Percentiles rank a stretch among this genome's conserved stretches.
These are phyloP conservation scores for Chloroceryle inda DNA, from an alignment of 2,797 vertebrate genomes.

Conservation along the genomic window DNA sequence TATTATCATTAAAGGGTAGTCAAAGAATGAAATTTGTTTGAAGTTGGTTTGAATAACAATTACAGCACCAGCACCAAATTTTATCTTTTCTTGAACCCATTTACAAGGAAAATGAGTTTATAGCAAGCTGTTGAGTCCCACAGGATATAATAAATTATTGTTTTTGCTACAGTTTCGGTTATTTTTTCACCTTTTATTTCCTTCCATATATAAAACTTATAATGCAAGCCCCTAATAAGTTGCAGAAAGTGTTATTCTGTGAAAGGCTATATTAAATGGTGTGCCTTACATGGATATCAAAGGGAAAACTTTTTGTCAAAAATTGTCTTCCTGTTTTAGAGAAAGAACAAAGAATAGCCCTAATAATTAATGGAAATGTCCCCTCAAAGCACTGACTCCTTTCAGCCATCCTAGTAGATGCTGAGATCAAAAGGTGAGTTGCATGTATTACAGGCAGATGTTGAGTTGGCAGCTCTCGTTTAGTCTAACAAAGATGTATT, in stretches of 20 bases:
- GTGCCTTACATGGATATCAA: neutral
- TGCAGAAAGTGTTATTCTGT: slow-evolving; percentile 19
- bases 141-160: slow-evolving; percentile 43
- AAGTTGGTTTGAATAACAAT: slow-evolving; percentile 64
- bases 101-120: slow-evolving; percentile 69
- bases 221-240: neutral
- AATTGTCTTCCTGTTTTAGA: neutral
- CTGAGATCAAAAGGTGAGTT: slow-evolving; percentile 67
- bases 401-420: neutral
- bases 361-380: slow-evolving; percentile 29
- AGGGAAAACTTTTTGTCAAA: neutral
- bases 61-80: neutral
- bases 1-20: slow-evolving; percentile 31
- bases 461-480: slow-evolving; percentile 6
- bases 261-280: slow-evolving; percentile 5
- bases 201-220: neutral
- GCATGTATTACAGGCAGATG: neutral
- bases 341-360: neutral
- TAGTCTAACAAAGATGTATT: slow-evolving; percentile 31
- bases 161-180: slow-evolving; percentile 2
- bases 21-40: slow-evolving; percentile 40
- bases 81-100: slow-evolving; percentile 62
- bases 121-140: slow-evolving; percentile 50
- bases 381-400: neutral
- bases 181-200: slow-evolving; percentile 43